Percentiles rank a stretch among this genome's conserved stretches.
phyloP scores from a whole-genome alignment of 2,888 invertebrate genomes.

The Anoplius nigerrimus region DNA sequence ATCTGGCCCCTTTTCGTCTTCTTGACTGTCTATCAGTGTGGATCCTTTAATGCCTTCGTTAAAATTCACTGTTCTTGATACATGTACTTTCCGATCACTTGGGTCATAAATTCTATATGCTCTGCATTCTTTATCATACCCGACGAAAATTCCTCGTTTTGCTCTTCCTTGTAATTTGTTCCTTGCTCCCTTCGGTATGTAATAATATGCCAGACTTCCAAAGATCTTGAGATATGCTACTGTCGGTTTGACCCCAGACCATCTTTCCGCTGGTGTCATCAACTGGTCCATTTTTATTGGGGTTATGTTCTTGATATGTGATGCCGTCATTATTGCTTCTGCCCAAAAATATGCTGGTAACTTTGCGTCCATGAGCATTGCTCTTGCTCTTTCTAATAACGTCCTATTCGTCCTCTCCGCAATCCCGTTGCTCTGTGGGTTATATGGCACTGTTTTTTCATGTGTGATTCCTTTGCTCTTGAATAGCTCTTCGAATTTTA shows the following conservation, averaged over 20 bases:
- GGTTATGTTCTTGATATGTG: neutral
- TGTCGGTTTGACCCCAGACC: constrained; percentile 10
- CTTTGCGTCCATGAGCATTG: constrained; percentile 5
- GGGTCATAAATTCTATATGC: too few species aligned
- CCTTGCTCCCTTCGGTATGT: neutral
- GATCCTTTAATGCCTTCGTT: too few species aligned
- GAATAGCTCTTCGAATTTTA: neutral
- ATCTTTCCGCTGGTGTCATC: constrained; percentile 3
- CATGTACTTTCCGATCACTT: too few species aligned
- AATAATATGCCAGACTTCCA: neutral
- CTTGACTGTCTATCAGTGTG: too few species aligned
- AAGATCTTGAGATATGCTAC: constrained; percentile 9
- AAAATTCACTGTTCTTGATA: too few species aligned
- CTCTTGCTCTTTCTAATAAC: constrained; percentile 13
- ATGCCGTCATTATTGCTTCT: constrained; percentile 5
- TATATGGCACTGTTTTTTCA: constrained; percentile 15
- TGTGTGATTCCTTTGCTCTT: neutral
- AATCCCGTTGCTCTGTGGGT: constrained; percentile 16
- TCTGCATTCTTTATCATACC: neutral
- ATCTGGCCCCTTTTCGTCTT: too few species aligned
- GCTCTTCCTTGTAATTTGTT: neutral
- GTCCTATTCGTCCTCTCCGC: constrained; percentile 12
- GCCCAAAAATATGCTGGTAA: constrained; percentile 14
- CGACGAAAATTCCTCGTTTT: constrained; percentile 6
- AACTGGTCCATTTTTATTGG: neutral